phyloP scores from a whole-genome alignment of 2,888 invertebrate genomes.

The Platypus cylindrus region DNA sequence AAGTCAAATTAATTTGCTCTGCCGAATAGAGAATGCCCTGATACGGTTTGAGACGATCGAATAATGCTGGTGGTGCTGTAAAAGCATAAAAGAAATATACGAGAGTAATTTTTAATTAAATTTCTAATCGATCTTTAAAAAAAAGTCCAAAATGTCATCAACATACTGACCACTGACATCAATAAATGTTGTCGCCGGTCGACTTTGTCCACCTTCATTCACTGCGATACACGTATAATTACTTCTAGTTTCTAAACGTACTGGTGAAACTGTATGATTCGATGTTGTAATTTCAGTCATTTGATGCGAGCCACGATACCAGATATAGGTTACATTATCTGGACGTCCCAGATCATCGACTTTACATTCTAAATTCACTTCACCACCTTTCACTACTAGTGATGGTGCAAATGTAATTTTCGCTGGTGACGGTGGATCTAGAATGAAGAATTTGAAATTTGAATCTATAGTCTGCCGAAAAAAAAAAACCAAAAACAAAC shows the following conservation, averaged over 20 bases:
- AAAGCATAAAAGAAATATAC: conserved; percentile 20
- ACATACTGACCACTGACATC: conserved; percentile 50
- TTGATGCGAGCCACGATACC: conserved; percentile 66
- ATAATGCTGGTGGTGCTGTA: conserved; percentile 78
- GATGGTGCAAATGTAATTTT: conserved; percentile 60
- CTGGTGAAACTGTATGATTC: conserved; percentile 70
- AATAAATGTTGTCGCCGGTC: conserved; percentile 52
- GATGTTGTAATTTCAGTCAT: conserved; percentile 63
- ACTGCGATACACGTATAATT: conserved; percentile 82
- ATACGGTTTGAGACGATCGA: conserved; percentile 69
- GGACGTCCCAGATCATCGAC: conserved; percentile 78
- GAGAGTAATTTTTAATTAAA: neutral
- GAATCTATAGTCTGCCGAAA: too few relatives aligned
- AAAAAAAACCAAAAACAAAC: too few relatives aligned
- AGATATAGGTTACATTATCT: conserved; percentile 57
- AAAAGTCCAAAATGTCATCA: neutral
- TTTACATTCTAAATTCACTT: conserved; percentile 71
- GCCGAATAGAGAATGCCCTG: conserved; percentile 69
- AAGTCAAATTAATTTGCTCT: conserved; percentile 54
- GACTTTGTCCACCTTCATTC: conserved; percentile 74
- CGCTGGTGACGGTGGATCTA: conserved; percentile 80
- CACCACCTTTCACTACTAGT: conserved; percentile 68
- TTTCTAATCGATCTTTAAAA: neutral
- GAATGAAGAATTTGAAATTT: conserved; percentile 19
- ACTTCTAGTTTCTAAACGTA: conserved; percentile 71